Evolutionary conservation across 92 coral and sea anemone species (phyloP).

Genomic region (Porites evermanni): DNA sequence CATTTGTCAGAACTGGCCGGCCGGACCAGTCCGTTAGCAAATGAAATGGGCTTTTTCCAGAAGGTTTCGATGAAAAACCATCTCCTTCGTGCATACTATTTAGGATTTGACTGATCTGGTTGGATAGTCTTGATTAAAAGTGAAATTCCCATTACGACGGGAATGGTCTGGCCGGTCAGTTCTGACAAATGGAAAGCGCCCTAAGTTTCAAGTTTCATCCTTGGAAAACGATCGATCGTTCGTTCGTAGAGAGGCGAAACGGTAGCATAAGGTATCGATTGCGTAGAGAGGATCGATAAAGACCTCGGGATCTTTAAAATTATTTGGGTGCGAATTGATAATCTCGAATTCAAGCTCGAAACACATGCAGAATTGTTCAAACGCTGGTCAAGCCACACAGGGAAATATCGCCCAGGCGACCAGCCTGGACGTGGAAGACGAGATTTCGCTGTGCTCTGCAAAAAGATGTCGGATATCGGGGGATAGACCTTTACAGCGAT

Average conservation of each 20-base stretch:
- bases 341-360: conserved; percentile 26
- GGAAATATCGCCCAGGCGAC: conserved; percentile 33
- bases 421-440: conserved; percentile 51
- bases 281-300: conserved; percentile 33
- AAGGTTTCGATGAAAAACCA: too few relatives aligned
- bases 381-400: conserved; percentile 29
- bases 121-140: too few relatives aligned
- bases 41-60: too few relatives aligned
- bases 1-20: too few relatives aligned
- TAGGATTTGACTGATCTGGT: too few relatives aligned
- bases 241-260: conserved; percentile 2
- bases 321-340: conserved; percentile 37
- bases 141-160: too few relatives aligned
- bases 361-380: conserved; percentile 29
- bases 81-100: too few relatives aligned
- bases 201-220: conserved; percentile 21
- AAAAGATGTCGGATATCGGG: conserved; percentile 39
- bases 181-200: too few relatives aligned
- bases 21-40: too few relatives aligned
- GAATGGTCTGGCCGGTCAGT: too few relatives aligned
- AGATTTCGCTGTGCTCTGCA: conserved; percentile 56
- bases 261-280: conserved; percentile 7
- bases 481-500: not conserved
- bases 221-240: conserved; percentile 39
- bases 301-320: not conserved